phyloP scores from a whole-genome alignment of 37 sponge, comb jelly and placozoan genomes.

The Chondrosia reniformis region DNA sequence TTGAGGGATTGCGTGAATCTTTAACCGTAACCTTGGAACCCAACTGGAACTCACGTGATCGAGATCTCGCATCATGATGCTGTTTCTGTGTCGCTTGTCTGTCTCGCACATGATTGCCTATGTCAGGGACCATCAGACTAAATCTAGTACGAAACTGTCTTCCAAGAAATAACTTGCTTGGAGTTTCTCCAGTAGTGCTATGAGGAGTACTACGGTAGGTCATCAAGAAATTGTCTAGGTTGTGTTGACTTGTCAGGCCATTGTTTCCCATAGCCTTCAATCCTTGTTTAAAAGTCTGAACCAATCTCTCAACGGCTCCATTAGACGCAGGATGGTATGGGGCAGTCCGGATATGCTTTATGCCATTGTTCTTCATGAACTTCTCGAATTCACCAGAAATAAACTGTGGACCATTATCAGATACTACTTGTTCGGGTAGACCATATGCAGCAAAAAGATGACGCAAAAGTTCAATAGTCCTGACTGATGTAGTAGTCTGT shows the following conservation, averaged over 20 bases:
- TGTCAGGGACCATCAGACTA: background rate
- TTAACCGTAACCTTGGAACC: background rate
- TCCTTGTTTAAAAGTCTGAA: background rate
- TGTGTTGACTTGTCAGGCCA: background rate
- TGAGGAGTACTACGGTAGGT: background rate
- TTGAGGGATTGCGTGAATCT: background rate
- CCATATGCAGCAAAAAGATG: background rate
- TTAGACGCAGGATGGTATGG: constrained; percentile 5
- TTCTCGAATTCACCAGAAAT: background rate
- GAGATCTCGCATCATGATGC: background rate
- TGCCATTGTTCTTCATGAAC: background rate
- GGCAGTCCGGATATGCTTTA: background rate
- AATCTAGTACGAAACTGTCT: background rate
- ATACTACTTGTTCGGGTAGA: background rate
- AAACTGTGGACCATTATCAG: background rate
- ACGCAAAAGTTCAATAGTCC: background rate
- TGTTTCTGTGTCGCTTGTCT: background rate
- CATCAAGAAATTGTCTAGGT: constrained; percentile 1
- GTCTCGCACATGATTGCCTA: background rate
- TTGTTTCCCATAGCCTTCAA: background rate
- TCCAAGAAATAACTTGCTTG: background rate
- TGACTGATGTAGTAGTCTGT: background rate
- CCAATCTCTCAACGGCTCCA: constrained; percentile 4
- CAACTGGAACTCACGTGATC: background rate
- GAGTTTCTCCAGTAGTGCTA: background rate